Evolutionary conservation across 2,113 vertebrate genomes (phyloP).

Genomic region (Rhegmatorhina hoffmannsi): DNA sequence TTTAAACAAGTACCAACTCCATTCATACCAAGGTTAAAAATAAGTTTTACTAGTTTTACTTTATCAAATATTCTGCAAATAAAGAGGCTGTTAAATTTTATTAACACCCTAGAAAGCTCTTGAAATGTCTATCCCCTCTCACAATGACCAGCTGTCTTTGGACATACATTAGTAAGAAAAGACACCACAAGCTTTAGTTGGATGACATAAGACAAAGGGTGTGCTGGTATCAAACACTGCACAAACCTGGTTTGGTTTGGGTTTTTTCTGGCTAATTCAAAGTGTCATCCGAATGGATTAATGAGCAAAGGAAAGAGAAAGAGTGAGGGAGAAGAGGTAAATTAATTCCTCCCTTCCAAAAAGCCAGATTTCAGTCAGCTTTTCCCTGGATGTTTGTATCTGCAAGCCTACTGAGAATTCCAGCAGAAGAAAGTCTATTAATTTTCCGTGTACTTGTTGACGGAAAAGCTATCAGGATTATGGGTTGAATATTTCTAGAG

Average conservation of each 20-base stretch:
- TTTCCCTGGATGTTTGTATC: slow-evolving; percentile 74
- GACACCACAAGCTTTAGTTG: background rate
- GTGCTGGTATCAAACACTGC: background rate
- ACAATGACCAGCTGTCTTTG: background rate
- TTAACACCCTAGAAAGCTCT: background rate
- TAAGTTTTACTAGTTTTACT: background rate
- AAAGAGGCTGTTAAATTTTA: slow-evolving; percentile 18
- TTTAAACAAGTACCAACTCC: background rate
- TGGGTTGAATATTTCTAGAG: slow-evolving; percentile 85
- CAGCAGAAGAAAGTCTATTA: slow-evolving; percentile 87
- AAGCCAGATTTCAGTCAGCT: slow-evolving; percentile 73
- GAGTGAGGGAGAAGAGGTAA: slow-evolving; percentile 55
- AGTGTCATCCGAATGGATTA: slow-evolving; percentile 69
- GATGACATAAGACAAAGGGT: slow-evolving; percentile 4
- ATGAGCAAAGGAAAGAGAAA: slow-evolving; percentile 49
- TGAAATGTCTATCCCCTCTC: background rate
- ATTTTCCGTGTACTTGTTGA: slow-evolving; percentile 91
- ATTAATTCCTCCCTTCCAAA: slow-evolving; percentile 75
- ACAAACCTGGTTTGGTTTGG: background rate
- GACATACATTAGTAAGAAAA: slow-evolving; percentile 1
- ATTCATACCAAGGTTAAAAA: background rate
- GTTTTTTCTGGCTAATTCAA: slow-evolving; percentile 62
- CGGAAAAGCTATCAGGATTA: slow-evolving; percentile 89
- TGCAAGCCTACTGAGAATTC: slow-evolving; percentile 77
- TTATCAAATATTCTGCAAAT: background rate